Conservation (phyloP, 1,140 invertebrate genomes). For the Drosophila sucinea region DNA sequence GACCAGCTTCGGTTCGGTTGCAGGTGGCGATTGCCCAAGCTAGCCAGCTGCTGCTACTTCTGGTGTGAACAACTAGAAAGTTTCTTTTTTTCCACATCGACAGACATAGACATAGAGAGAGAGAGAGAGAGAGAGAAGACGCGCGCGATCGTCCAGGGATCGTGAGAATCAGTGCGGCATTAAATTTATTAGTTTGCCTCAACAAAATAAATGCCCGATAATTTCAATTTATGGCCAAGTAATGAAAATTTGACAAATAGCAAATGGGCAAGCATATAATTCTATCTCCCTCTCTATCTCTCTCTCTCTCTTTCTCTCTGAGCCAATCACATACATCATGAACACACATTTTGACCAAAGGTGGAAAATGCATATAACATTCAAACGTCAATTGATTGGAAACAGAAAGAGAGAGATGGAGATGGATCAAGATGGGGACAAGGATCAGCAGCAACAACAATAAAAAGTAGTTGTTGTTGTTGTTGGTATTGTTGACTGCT, state of each 20-base stretch:
- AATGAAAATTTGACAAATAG: slow-evolving; percentile 80
- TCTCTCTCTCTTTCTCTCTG: not conserved
- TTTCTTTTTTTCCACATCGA: slow-evolving; percentile 28
- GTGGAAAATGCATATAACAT: slow-evolving; percentile 31
- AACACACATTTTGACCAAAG: slow-evolving; percentile 18
- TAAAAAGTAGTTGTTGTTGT: not conserved
- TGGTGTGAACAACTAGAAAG: slow-evolving; percentile 79
- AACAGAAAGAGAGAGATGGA: not conserved
- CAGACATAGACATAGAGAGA: too few species aligned
- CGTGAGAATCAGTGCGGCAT: slow-evolving; percentile 73
- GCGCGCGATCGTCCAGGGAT: slow-evolving; percentile 13
- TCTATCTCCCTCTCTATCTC: not conserved
- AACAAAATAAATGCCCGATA: slow-evolving; percentile 65
- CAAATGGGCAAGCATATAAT: slow-evolving; percentile 63
- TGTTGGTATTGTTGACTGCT: slow-evolving; percentile 23
- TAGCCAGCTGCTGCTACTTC: slow-evolving; percentile 17
- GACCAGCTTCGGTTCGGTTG: slow-evolving; percentile 37
- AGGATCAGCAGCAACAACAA: slow-evolving; percentile 5
- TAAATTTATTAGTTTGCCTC: slow-evolving; percentile 70
- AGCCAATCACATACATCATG: slow-evolving; percentile 66
- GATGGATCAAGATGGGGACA: slow-evolving; percentile 4
- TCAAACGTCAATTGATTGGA: slow-evolving; percentile 58
- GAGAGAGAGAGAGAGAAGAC: too few species aligned
- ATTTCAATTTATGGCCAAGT: slow-evolving; percentile 71
- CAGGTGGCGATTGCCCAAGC: slow-evolving; percentile 66